A percentile compares a stretch with the other conserved stretches of the same genome.
Evolutionary conservation across 2,113 vertebrate genomes (phyloP).

Genomic region (Trematomus loennbergii): DNA sequence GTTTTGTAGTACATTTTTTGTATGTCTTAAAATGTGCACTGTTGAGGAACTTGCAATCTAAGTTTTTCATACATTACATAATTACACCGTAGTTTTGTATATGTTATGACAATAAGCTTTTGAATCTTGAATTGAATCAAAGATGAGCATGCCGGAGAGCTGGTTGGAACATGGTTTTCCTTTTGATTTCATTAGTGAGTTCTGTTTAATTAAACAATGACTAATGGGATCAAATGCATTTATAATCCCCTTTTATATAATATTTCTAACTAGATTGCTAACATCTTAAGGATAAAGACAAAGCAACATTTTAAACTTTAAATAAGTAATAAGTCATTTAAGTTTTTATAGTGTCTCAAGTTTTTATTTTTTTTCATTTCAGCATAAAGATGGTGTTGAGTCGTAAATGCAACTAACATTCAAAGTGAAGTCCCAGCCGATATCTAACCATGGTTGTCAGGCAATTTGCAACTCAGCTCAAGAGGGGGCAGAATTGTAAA

Average conservation of each 20-base stretch:
- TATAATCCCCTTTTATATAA: not conserved
- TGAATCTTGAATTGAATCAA: no score
- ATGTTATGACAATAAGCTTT: no score
- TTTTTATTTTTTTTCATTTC: not conserved
- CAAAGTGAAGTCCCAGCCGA: not conserved
- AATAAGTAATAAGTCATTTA: not conserved
- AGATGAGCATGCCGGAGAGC: constrained; percentile 7
- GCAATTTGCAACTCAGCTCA: constrained; percentile 15
- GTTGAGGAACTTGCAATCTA: no score
- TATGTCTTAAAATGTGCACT: no score
- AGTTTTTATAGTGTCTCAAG: not conserved
- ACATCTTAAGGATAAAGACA: not conserved
- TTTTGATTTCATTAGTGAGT: not conserved
- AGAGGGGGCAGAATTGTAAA: constrained; percentile 75
- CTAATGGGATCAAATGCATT: not conserved
- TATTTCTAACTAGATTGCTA: not conserved
- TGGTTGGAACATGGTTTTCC: constrained; percentile 11
- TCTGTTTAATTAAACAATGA: not conserved
- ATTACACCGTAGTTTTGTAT: no score
- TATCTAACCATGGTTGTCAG: not conserved
- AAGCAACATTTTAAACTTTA: not conserved
- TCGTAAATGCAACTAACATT: not conserved
- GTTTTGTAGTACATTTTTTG: no score
- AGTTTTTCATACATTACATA: no score
- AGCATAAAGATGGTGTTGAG: not conserved